Evolutionary conservation across 2,888 invertebrate genomes (phyloP).

Genomic region (Pseudococcus longispinus): DNA sequence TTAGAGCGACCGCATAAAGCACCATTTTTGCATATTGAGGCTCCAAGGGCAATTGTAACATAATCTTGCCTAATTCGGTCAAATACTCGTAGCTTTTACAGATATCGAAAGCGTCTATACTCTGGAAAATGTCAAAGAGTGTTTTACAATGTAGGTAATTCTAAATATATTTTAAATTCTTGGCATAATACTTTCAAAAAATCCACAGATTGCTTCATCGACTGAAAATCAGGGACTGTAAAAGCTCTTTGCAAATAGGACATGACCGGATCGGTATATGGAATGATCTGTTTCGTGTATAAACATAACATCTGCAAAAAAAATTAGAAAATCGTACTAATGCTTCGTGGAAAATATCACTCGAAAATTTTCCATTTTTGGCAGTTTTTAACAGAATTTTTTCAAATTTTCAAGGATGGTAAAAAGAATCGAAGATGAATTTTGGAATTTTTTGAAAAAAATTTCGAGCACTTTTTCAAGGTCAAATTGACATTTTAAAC

Average conservation of each 20-base stretch:
- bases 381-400: too few relatives aligned
- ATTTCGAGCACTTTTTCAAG: too few relatives aligned
- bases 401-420: too few relatives aligned
- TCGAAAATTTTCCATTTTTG: not conserved
- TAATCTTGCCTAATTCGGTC: slow-evolving; percentile 83
- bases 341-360: not conserved
- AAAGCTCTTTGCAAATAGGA: slow-evolving; percentile 46
- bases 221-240: slow-evolving; percentile 25
- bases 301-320: slow-evolving; percentile 45
- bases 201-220: slow-evolving; percentile 38
- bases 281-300: slow-evolving; percentile 47
- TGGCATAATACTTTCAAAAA: slow-evolving; percentile 29
- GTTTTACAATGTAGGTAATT: not conserved
- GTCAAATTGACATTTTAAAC: too few relatives aligned
- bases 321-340: not conserved
- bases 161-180: too few relatives aligned
- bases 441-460: too few relatives aligned
- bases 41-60: slow-evolving; percentile 90
- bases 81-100: slow-evolving; percentile 74
- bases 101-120: slow-evolving; percentile 83
- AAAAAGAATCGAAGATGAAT: too few relatives aligned
- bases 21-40: slow-evolving; percentile 92
- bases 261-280: not conserved
- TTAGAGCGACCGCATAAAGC: slow-evolving; percentile 85
- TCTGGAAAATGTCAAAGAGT: slow-evolving; percentile 67